These are phyloP conservation scores for Notarius quadriscutis DNA, from an alignment of 2,113 vertebrate genomes.

Conservation along the genomic window DNA sequence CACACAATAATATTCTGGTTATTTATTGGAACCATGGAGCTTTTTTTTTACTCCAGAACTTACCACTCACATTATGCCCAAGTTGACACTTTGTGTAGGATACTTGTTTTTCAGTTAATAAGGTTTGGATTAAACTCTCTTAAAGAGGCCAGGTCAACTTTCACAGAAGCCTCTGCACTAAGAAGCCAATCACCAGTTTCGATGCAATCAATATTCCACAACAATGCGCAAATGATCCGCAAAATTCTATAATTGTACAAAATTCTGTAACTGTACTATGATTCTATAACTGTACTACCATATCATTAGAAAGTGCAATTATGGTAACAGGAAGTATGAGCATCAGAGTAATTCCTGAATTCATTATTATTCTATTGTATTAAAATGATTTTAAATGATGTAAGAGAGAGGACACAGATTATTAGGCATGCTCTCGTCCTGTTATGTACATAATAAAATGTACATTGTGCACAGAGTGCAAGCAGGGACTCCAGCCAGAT, in stretches of 20 bases:
- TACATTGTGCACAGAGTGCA: no score
- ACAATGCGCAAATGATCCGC: no score
- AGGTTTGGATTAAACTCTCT: neutral
- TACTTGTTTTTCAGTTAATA: neutral
- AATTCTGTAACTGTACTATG: no score
- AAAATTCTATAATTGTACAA: no score
- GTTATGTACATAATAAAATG: neutral
- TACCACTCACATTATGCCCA: neutral
- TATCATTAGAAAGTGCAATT: neutral
- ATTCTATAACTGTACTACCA: neutral
- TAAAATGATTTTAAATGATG: neutral
- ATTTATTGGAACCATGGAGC: neutral
- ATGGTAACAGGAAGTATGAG: neutral
- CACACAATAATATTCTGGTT: neutral
- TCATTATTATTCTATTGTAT: neutral
- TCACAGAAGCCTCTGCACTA: no score
- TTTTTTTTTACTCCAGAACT: neutral
- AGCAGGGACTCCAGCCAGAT: no score
- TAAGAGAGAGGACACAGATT: neutral
- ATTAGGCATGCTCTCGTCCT: neutral
- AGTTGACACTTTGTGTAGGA: neutral
- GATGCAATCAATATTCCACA: no score
- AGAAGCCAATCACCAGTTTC: no score
- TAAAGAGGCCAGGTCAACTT: no score
- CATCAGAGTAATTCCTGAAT: neutral